Evolutionary conservation across 2,797 vertebrate species (phyloP).

Genomic region (Limnodromus scolopaceus): DNA sequence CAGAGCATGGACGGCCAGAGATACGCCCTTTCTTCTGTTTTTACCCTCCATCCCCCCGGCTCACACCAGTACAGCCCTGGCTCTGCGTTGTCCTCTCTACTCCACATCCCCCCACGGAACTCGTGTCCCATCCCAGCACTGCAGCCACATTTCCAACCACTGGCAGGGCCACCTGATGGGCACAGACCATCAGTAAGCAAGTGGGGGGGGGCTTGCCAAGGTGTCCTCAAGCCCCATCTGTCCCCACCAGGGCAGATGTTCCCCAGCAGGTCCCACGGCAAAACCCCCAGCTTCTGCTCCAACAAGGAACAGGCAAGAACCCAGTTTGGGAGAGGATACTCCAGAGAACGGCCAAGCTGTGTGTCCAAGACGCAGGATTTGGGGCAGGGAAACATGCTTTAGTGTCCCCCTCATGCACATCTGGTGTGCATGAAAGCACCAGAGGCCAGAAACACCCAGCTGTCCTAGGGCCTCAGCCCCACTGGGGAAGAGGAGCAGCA

Average conservation of each 20-base stretch:
- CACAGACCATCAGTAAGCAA: neutral
- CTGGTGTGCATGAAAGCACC: neutral
- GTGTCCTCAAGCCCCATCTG: neutral
- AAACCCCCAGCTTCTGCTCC: neutral
- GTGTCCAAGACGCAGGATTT: neutral
- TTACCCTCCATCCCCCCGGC: neutral
- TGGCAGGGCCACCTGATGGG: neutral
- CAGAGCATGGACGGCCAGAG: fast-evolving
- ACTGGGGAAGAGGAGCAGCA: neutral
- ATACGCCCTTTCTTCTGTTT: neutral
- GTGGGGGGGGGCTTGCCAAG: too few species aligned
- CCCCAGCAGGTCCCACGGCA: neutral
- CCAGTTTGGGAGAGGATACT: neutral
- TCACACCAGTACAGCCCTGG: neutral
- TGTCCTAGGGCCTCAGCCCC: fast-evolving
- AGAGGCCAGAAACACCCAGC: neutral
- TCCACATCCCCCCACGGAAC: neutral
- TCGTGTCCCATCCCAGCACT: neutral
- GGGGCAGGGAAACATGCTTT: neutral
- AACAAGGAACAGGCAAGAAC: neutral
- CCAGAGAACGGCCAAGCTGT: neutral
- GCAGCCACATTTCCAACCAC: fast-evolving
- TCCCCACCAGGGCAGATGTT: neutral
- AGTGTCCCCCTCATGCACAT: too few species aligned
- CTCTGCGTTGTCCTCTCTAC: fast-evolving